These are phyloP conservation scores for Micoletzkya japonica DNA, from an alignment of 2,888 invertebrate genomes.

Conservation along the genomic window DNA sequence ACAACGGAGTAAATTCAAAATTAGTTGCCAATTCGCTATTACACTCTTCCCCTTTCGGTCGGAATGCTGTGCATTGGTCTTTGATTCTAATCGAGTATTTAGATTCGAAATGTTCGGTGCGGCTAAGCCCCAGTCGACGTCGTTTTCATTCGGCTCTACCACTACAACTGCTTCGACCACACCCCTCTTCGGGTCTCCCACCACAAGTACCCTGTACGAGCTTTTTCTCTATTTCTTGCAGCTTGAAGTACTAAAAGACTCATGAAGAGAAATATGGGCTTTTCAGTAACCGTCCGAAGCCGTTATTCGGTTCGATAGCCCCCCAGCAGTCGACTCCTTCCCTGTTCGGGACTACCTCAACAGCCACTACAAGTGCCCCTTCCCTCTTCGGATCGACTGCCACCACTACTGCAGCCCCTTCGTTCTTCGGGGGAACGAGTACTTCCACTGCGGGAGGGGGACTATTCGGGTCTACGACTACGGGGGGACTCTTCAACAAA, in stretches of 20 bases:
- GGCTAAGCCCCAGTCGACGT: slow-evolving; percentile 28
- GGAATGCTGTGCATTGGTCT: no score
- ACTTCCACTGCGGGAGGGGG: background rate
- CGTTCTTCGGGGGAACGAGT: slow-evolving; percentile 10
- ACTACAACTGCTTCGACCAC: slow-evolving; percentile 2
- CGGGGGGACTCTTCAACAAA: slow-evolving; percentile 14
- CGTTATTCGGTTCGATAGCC: background rate
- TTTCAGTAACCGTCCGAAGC: no score
- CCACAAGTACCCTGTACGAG: background rate
- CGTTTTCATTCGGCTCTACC: slow-evolving; percentile 30
- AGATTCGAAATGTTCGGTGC: background rate
- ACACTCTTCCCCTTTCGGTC: no score
- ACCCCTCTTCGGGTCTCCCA: background rate
- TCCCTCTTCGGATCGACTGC: background rate
- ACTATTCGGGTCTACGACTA: background rate
- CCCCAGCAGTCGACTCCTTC: background rate
- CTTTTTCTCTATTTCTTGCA: no score
- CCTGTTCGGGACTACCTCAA: slow-evolving; percentile 1
- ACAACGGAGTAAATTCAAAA: no score
- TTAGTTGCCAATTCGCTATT: no score
- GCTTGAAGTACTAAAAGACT: no score
- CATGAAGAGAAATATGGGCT: no score
- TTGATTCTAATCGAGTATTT: no score
- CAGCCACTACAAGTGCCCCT: background rate
- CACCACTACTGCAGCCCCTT: background rate